phyloP scores from a whole-genome alignment of 2,888 invertebrate genomes.

The Standfussiana lucernea region DNA sequence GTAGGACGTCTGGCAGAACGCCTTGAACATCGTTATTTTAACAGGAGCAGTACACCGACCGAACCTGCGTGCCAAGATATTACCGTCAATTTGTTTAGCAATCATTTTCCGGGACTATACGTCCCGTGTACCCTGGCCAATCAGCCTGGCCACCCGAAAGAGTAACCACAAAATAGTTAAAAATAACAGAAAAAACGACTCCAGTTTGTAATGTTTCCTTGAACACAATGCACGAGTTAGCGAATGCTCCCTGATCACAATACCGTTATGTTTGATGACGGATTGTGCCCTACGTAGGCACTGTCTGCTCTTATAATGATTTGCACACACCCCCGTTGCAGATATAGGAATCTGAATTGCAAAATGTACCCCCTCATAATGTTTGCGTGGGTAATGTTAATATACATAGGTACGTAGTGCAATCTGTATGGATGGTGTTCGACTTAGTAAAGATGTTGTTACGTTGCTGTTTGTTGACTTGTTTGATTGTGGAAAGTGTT shows the following conservation, averaged over 20 bases:
- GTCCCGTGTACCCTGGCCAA: neutral
- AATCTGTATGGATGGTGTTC: slow-evolving; percentile 13
- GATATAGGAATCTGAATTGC: slow-evolving; percentile 79
- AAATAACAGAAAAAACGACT: neutral
- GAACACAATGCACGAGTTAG: neutral
- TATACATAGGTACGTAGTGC: slow-evolving; percentile 47
- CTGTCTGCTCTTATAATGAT: slow-evolving; percentile 56
- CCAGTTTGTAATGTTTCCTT: neutral
- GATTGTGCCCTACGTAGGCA: slow-evolving; percentile 21
- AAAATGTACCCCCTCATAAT: slow-evolving; percentile 78
- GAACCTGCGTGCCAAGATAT: no score
- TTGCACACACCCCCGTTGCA: slow-evolving; percentile 49
- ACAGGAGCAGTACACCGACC: no score
- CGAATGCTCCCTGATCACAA: slow-evolving; percentile 28
- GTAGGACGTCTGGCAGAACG: no score
- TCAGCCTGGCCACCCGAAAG: neutral
- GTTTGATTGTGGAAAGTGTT: neutral
- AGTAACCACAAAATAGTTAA: neutral
- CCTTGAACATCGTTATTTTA: no score
- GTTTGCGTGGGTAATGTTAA: slow-evolving; percentile 68
- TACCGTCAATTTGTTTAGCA: neutral
- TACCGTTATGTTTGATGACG: slow-evolving; percentile 39
- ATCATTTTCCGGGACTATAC: neutral
- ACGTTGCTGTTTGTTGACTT: neutral
- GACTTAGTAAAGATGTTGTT: slow-evolving; percentile 22